Evolutionary conservation across 2,888 invertebrate genomes (phyloP), one percentile per base, ranked within the genome.

Genomic region (Chrysodeixis includens): DNA sequence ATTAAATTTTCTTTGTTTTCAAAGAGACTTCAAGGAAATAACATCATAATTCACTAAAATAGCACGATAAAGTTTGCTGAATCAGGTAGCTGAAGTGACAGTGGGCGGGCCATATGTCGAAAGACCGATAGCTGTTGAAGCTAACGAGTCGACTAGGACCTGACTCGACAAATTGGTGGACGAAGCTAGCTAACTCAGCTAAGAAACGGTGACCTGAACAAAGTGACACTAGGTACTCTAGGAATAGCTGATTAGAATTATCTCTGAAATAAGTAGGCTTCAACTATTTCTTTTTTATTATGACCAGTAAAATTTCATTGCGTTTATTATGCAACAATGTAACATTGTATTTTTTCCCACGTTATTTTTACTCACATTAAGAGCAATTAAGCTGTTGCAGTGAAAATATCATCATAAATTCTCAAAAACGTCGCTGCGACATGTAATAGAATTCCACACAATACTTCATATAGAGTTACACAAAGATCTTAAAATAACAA

Each of bases 401-500:
- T 51, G 4, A 14, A 22, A 22, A 12, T 51, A 14, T 1, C 7
- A 59, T 32, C 46, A 55, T 60, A 54, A 63, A 62, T 67, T n/a
- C 62, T 20, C 58, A 66, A 54, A 67, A 76, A 76, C 62, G 49
- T 30, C 56, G 54, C 56, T 64, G 6, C 6, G 6, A 26, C 26
- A 6, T 26, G 62, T 62, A 73, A 73, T 79, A 76, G 57, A 69
- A 76, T 51, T 69, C 40, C 49, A 76, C 66, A 76, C 66, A 57
- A 52, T 49, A 67, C 71, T 44, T 76, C 62, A 55, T 66, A 60
- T 44, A 30, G 32, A 76, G 62, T 61, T 76, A 76, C 67, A 74
- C 74, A 76, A 76, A 67, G 69, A 76, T 73, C 66, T 70, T 58
- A 71, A 73, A 78, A 74, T 66, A 62, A 30, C 56, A 74, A n/a